Conservation (phyloP, 2,888 invertebrate genomes). For the Torymus auratus region DNA sequence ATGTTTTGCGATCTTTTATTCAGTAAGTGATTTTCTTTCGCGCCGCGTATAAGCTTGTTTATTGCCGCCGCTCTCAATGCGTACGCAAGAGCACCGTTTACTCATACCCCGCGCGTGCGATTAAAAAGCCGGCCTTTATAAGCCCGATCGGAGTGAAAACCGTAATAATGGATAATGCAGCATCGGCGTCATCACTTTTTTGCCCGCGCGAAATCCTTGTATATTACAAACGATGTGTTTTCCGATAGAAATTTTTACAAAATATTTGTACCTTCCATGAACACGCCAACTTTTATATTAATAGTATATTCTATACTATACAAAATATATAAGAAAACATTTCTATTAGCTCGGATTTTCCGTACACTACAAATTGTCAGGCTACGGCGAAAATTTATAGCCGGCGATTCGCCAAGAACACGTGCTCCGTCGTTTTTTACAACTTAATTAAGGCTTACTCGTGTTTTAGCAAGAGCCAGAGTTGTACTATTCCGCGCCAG, state of each 20-base stretch:
- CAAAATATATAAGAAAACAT: too few relatives aligned
- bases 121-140: neutral
- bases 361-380: too few relatives aligned
- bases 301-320: too few relatives aligned
- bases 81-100: constrained; percentile 16
- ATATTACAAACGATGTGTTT: too few relatives aligned
- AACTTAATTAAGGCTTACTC: constrained; percentile 29
- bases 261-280: too few relatives aligned
- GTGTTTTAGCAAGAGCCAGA: constrained; percentile 9
- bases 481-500: neutral
- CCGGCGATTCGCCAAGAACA: neutral
- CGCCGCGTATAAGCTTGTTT: neutral
- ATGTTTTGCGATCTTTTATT: constrained; percentile 41
- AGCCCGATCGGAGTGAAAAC: neutral
- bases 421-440: neutral
- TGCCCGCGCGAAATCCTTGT: neutral
- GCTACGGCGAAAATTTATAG: neutral
- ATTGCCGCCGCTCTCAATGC: too few relatives aligned
- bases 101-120: neutral
- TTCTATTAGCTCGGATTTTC: too few relatives aligned
- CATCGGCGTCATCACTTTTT: neutral
- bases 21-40: constrained; percentile 40
- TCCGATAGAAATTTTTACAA: too few relatives aligned
- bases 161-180: constrained; percentile 18
- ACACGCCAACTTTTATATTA: too few relatives aligned